These are phyloP conservation scores for Brachypteracias leptosomus DNA, from an alignment of 2,113 vertebrate genomes.

Conservation along the genomic window DNA sequence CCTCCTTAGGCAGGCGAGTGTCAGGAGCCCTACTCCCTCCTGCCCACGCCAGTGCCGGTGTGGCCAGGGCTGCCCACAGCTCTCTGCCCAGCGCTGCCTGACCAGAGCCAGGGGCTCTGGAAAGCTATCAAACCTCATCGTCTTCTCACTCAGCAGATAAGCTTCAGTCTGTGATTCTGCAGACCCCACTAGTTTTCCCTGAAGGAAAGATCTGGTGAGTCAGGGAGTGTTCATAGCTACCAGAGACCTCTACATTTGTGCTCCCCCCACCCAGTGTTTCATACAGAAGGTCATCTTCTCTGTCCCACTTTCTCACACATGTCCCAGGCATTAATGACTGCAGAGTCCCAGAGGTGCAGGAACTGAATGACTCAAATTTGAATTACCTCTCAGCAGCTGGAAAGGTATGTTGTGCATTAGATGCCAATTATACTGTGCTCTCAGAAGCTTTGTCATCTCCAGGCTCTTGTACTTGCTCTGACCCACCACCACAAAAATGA, in stretches of 20 bases:
- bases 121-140: neutral
- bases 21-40: neutral
- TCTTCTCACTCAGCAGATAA: neutral
- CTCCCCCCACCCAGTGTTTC: neutral
- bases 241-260: fast-evolving
- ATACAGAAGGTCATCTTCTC: too few species aligned
- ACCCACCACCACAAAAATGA: neutral
- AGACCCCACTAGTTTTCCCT: neutral
- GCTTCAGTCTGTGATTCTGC: neutral
- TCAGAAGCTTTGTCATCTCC: neutral
- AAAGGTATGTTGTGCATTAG: neutral
- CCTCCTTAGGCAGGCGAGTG: fast-evolving
- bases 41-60: neutral
- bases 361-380: neutral
- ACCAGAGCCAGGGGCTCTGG: neutral
- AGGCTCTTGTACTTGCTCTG: neutral
- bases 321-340: neutral
- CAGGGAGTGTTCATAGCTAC: neutral
- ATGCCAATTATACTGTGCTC: neutral
- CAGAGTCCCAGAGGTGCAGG: neutral
- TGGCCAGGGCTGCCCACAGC: neutral
- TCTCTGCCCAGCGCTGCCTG: neutral
- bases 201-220: neutral
- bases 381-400: neutral
- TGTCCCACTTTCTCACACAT: neutral